Conservation (phyloP, 2,113 vertebrate genomes). For the Scopus umbretta region DNA sequence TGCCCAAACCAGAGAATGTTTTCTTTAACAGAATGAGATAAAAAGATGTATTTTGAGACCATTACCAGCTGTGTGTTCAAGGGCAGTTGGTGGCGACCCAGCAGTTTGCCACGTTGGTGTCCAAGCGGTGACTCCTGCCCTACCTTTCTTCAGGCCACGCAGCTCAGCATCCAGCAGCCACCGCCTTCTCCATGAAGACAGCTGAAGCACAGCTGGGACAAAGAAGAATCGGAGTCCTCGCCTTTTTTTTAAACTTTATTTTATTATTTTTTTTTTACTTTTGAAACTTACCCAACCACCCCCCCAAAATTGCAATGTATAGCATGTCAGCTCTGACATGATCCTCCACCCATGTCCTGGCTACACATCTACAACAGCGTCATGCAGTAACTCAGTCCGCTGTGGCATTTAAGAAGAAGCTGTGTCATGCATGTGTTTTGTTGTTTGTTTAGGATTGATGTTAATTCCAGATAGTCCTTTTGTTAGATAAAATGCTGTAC, state of each 20-base stretch:
- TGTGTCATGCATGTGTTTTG: neutral
- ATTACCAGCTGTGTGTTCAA: neutral
- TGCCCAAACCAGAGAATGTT: neutral
- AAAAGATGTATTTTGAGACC: neutral
- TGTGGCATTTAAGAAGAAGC: neutral
- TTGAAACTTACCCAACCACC: neutral
- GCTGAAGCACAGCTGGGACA: neutral
- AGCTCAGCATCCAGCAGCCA: neutral
- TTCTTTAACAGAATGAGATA: neutral
- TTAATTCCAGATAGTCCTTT: neutral
- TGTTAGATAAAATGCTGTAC: neutral
- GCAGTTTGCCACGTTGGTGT: fast-evolving
- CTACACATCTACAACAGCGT: fast-evolving
- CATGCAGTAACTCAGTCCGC: neutral
- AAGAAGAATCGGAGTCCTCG: neutral
- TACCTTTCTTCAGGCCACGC: neutral
- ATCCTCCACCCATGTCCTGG: neutral
- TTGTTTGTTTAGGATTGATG: neutral
- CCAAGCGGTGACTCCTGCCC: neutral
- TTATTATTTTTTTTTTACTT: neutral
- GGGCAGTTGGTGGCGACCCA: neutral
- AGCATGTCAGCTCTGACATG: neutral
- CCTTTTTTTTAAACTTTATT: neutral
- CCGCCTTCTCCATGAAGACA: neutral
- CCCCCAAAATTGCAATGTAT: neutral